Base-by-base conservation (phyloP, 2,888 invertebrate species). In the Meiosimyza decipiens region DNA sequence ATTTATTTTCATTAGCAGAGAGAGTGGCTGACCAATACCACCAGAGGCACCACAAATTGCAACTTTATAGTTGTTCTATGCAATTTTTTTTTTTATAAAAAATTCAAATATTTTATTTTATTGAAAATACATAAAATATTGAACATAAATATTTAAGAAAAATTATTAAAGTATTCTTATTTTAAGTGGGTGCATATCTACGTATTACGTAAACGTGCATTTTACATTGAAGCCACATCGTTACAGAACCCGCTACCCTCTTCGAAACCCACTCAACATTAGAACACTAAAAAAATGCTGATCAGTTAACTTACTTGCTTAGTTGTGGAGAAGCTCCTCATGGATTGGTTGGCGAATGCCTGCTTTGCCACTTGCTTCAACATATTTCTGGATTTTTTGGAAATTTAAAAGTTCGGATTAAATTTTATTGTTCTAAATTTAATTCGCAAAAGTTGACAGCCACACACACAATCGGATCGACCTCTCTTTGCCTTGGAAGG, bases 21-120 rank as follows among this genome's bases (percentile, higher is more conserved):
- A 94, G 81, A 99, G 88, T 12, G 99, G 98, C 88, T 99, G 98
- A 4, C 99, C 99, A 85, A 99, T 99, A 72, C 99, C 99, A 75
- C 99, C 99, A 80, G 94, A 92, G 1, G 98, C 99, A 71, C 99
- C 99, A 86, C 97, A 93, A 75, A 99, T 97, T 77, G 96, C 95
- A 66, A 99, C 98, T 91, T 97, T 97, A 83, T 91, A 92, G 89
- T 94, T 92, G 79, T 90, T 91, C 95, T 95, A 81, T 47, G 87
- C 84, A 74, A 15, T 60, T 13, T 55, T 69, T 40, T 40, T 40
- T 40, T 40, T 1, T 72, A 13, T 55, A 59, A 65, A 49, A 22
- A 70, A 22, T 62, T 59, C 7, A 51, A 50, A 71, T 16, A 71
- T 13, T 66, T 18, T 62, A 18, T 47, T 57, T 16, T 15, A 5